Conservation (phyloP, 2,797 vertebrate genomes). For the Catostomus latipinnis region DNA sequence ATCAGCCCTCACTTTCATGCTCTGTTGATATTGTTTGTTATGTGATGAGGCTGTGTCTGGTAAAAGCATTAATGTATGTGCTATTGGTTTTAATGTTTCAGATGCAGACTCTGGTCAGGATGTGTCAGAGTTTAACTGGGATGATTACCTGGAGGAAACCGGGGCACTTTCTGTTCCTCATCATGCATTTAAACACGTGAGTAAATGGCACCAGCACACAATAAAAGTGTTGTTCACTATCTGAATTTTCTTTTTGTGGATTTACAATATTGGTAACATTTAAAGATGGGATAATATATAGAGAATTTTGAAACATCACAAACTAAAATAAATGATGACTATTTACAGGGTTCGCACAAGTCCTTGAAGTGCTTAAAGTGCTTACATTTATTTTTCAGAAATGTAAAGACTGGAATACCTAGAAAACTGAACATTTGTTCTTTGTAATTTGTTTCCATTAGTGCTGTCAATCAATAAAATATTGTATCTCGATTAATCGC, state of each 20-base stretch:
- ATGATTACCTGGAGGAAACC: slow-evolving; percentile 96
- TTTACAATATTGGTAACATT: not conserved
- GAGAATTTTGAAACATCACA: no score
- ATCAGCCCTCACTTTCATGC: not conserved
- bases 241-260: not conserved
- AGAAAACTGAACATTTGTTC: no score
- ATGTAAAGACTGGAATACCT: no score
- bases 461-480: no score
- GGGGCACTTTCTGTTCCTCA: slow-evolving; percentile 89
- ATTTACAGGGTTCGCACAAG: no score
- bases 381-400: no score
- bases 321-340: no score
- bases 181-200: slow-evolving; percentile 95
- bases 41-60: not conserved
- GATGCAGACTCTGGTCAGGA: slow-evolving; percentile 91
- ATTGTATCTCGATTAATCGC: no score
- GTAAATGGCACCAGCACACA: slow-evolving; percentile 60
- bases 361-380: no score
- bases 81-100: slow-evolving; percentile 60
- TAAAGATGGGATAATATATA: no score
- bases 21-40: slow-evolving; percentile 2
- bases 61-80: not conserved
- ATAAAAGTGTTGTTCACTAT: not conserved
- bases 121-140: slow-evolving; percentile 94
- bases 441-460: no score